phyloP scores from a whole-genome alignment of 2,888 invertebrate species.

The Lasioglossum leucozonium region DNA sequence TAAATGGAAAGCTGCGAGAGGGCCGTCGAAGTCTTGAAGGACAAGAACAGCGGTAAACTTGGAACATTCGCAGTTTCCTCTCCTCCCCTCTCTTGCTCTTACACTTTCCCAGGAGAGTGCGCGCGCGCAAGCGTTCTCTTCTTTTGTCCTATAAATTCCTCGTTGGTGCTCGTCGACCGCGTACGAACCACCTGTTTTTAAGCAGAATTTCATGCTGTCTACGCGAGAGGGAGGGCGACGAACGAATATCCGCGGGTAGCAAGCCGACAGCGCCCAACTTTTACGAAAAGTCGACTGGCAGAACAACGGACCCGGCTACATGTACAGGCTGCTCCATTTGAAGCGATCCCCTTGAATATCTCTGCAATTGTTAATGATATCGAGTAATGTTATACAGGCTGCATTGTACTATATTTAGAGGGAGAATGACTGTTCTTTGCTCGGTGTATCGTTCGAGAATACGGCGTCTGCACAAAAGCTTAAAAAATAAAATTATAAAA shows the following conservation, averaged over 20 bases:
- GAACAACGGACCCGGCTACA: neutral
- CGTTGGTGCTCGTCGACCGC: constrained; percentile 2
- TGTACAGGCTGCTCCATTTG: neutral
- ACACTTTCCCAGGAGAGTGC: neutral
- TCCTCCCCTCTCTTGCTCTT: neutral
- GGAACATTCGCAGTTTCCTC: neutral
- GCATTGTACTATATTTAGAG: neutral
- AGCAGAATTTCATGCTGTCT: constrained; percentile 43
- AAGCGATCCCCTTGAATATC: neutral
- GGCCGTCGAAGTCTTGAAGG: neutral
- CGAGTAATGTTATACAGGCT: neutral
- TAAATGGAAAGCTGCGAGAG: constrained; percentile 35
- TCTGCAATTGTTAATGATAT: neutral
- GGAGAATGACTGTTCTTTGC: neutral
- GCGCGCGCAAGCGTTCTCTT: neutral
- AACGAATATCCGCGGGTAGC: constrained; percentile 8
- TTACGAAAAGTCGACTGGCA: neutral
- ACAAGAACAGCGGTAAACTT: constrained; percentile 33
- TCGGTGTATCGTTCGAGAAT: neutral
- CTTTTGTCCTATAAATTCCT: constrained; percentile 17
- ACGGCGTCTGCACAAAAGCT: neutral
- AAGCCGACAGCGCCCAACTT: constrained; percentile 13
- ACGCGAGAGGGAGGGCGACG: neutral
- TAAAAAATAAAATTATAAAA: neutral
- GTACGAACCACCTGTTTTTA: constrained; percentile 54